These are phyloP conservation scores for Metridium senile DNA, from an alignment of 92 coral and sea anemone species.

Conservation along the genomic window DNA sequence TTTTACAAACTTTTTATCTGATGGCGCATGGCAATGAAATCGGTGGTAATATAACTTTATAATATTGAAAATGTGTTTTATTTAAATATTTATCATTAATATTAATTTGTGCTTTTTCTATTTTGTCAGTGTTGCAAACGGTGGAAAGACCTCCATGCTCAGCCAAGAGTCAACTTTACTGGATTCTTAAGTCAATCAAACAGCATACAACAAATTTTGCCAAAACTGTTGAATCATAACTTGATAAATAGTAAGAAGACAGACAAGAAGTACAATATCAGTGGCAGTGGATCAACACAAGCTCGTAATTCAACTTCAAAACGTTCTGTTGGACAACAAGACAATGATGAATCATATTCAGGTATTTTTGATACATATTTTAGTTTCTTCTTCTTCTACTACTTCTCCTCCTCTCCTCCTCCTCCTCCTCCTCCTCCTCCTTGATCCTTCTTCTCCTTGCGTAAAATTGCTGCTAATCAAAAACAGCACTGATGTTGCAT, in stretches of 20 bases:
- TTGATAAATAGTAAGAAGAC: conserved; percentile 41
- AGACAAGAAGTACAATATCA: not conserved
- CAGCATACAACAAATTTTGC: conserved; percentile 37
- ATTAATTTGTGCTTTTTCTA: not conserved
- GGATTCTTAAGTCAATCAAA: conserved; percentile 22
- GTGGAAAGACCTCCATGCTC: conserved; percentile 80
- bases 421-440: too few relatives aligned
- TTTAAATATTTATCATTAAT: not conserved
- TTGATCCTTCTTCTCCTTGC: too few relatives aligned
- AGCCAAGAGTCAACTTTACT: conserved; percentile 16
- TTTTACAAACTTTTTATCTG: too few relatives aligned
- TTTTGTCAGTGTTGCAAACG: conserved; percentile 74
- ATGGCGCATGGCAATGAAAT: too few relatives aligned
- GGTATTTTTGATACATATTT: not conserved
- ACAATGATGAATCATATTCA: conserved; percentile 10
- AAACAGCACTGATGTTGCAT: too few relatives aligned
- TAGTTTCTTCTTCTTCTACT: not conserved
- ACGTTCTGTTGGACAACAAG: not conserved
- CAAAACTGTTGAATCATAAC: conserved; percentile 61
- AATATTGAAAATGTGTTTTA: too few relatives aligned
- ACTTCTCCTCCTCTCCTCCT: too few relatives aligned
- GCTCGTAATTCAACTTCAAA: not conserved
- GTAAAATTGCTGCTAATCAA: too few relatives aligned
- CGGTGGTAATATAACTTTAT: too few relatives aligned
- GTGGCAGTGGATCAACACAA: not conserved